Evolutionary conservation across 2,113 vertebrate species (phyloP).

Genomic region (Tupaia tana): DNA sequence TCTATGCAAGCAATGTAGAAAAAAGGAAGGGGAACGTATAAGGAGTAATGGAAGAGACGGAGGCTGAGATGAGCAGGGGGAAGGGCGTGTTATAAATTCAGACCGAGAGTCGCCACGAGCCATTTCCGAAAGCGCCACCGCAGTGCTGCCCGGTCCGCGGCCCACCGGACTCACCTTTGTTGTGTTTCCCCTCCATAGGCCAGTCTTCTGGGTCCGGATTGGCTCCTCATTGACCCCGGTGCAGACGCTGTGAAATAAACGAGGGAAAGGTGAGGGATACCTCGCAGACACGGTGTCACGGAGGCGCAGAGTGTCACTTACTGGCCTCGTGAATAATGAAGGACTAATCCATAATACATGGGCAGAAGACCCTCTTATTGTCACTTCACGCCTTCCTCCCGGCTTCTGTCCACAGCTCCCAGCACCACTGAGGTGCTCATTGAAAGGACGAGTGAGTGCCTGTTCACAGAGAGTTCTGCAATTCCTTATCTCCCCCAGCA

Average conservation of each 20-base stretch:
- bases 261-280: slow-evolving; percentile 27
- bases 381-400: not conserved
- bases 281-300: slow-evolving; percentile 8
- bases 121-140: not conserved
- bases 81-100: not conserved
- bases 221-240: slow-evolving; percentile 50
- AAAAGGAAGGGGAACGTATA: not conserved
- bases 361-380: slow-evolving; percentile 54
- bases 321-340: slow-evolving; percentile 73
- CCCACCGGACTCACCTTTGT: slow-evolving; percentile 62
- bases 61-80: not conserved
- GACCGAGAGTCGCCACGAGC: not conserved
- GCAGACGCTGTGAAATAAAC: slow-evolving; percentile 48
- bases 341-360: slow-evolving; percentile 66
- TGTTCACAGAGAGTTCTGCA: not conserved
- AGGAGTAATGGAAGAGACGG: not conserved
- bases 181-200: not conserved
- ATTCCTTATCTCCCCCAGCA: not conserved
- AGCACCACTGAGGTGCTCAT: not conserved
- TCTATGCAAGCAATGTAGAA: not conserved
- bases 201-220: not conserved
- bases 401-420: not conserved
- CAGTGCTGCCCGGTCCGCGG: not conserved
- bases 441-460: not conserved
- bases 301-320: slow-evolving; percentile 62